Evolutionary conservation across 2,797 vertebrate genomes (phyloP).

Genomic region (Tamandua tetradactyla): DNA sequence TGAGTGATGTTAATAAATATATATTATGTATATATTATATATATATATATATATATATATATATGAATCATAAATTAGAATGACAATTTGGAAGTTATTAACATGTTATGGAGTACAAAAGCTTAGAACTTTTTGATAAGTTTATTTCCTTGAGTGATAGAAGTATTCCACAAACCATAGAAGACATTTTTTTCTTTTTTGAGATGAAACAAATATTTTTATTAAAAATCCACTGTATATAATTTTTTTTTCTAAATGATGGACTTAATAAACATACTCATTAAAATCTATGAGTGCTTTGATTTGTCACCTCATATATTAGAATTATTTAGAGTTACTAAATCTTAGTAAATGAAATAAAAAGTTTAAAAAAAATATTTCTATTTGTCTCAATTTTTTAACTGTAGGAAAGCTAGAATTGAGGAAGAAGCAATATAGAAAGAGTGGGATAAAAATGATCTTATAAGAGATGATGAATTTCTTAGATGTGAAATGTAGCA

Average conservation of each 20-base stretch:
- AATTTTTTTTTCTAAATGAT: background rate
- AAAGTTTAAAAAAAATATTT: background rate
- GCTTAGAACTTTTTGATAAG: background rate
- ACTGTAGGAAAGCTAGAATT: background rate
- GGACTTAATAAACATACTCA: background rate
- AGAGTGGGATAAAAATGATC: background rate
- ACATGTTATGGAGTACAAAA: background rate
- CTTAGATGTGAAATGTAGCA: background rate
- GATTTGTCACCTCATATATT: background rate
- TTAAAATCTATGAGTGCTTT: background rate
- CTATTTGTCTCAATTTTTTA: background rate
- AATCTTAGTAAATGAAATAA: background rate
- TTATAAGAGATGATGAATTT: rapidly evolving
- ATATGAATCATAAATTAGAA: background rate
- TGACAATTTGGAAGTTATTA: background rate
- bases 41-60: background rate
- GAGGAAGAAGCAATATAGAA: background rate
- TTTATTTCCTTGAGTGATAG: background rate
- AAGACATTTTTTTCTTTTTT: background rate
- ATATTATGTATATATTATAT: no score
- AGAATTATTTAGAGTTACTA: background rate
- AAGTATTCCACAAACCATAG: background rate
- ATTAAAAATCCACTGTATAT: background rate
- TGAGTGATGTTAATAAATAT: background rate
- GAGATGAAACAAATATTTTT: background rate